Evolutionary conservation across 2,888 invertebrate species (phyloP).

Genomic region (Aelia acuminata): DNA sequence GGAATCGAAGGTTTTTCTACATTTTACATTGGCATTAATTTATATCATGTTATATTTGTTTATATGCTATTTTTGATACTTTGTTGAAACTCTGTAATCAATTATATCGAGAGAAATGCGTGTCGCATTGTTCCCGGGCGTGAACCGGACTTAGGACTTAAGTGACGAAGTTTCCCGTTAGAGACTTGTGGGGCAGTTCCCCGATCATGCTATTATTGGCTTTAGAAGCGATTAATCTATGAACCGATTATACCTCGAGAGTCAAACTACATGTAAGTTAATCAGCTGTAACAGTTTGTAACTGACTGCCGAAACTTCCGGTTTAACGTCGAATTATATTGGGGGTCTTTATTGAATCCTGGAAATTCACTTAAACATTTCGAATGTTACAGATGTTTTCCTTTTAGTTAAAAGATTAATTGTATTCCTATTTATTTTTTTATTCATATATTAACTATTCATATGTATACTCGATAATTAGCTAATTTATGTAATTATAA

Average conservation of each 20-base stretch:
- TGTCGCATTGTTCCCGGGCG: neutral
- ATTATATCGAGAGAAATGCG: no score
- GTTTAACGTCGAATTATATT: neutral
- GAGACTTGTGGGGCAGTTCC: neutral
- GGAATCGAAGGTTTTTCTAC: no score
- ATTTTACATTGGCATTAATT: no score
- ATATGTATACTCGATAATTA: no score
- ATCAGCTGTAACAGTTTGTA: neutral
- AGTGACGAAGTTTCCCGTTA: neutral
- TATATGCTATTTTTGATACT: no score
- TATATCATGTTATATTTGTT: no score
- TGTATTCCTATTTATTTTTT: neutral
- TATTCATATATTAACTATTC: no score
- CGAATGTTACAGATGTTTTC: neutral
- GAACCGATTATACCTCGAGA: neutral
- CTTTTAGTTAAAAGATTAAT: neutral
- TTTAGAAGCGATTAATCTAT: neutral
- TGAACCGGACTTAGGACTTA: neutral
- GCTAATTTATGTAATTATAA: no score
- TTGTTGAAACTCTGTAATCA: no score
- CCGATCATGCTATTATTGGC: conserved; percentile 3
- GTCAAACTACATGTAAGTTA: conserved; percentile 7
- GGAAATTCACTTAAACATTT: neutral
- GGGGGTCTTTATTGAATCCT: neutral
- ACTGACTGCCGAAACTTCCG: conserved; percentile 18